Conservation (phyloP, 2,797 vertebrate genomes). For the Discoglossus pictus region DNA sequence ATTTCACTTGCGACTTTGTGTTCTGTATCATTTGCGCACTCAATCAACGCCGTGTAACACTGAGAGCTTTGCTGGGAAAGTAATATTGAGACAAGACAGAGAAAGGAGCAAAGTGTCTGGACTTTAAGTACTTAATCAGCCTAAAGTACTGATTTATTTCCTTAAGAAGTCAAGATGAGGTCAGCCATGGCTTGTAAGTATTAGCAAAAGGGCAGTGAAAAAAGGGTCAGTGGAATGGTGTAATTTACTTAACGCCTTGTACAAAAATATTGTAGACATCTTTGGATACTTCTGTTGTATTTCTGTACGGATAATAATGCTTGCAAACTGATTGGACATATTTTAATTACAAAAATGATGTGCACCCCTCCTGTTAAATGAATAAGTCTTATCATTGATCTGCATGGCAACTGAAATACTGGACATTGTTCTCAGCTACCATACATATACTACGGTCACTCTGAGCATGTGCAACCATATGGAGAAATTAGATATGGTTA, state of each 20-base stretch:
- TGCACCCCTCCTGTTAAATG: no score
- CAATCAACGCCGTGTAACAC: conserved; percentile 53
- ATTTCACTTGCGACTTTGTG: conserved; percentile 52
- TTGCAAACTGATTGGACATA: no score
- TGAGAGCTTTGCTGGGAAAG: conserved; percentile 22
- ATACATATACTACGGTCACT: no score
- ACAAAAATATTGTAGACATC: conserved; percentile 30
- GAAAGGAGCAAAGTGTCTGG: conserved; percentile 39
- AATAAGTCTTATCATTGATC: no score
- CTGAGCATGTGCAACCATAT: no score
- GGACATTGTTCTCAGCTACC: no score
- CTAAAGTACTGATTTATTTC: conserved; percentile 60
- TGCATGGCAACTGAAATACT: no score
- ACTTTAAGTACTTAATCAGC: conserved; percentile 53
- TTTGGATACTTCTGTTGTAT: no score
- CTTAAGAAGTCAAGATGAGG: conserved; percentile 58
- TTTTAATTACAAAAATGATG: no score
- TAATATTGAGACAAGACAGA: neutral
- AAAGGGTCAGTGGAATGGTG: conserved; percentile 51
- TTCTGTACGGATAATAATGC: no score
- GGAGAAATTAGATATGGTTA: no score
- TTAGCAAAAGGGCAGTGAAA: conserved; percentile 37
- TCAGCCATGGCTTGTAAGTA: conserved; percentile 47
- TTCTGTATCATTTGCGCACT: conserved; percentile 48
- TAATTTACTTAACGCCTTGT: conserved; percentile 31